These are phyloP conservation scores for Pseudorhombus dupliciocellatus DNA, from an alignment of 2,113 vertebrate genomes.

Conservation along the genomic window DNA sequence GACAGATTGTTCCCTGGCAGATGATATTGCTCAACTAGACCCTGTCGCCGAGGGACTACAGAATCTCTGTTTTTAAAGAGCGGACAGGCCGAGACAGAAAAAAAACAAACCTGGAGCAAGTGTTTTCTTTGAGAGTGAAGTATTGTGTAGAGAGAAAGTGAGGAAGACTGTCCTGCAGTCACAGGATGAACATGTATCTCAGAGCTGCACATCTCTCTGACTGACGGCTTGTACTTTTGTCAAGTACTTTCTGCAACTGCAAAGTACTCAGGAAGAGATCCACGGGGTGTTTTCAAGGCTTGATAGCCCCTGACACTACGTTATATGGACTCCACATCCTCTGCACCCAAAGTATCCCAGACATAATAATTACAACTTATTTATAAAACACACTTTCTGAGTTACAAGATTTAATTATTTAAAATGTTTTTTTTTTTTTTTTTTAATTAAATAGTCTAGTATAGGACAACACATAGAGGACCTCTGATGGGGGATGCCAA, in stretches of 20 bases:
- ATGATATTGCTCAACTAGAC: conserved; percentile 29
- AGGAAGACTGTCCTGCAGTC: conserved; percentile 1
- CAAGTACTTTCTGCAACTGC: not conserved
- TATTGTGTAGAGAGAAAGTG: not conserved
- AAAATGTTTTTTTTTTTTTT: too few relatives aligned
- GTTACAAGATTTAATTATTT: too few relatives aligned
- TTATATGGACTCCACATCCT: too few relatives aligned
- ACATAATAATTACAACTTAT: too few relatives aligned
- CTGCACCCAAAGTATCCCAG: too few relatives aligned
- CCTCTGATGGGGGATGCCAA: too few relatives aligned
- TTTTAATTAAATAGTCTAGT: too few relatives aligned
- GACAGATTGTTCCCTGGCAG: conserved; percentile 49
- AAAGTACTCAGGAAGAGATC: not conserved
- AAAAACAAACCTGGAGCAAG: not conserved
- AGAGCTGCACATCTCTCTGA: not conserved
- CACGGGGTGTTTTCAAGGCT: not conserved
- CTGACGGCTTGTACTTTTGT: not conserved
- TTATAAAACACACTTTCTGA: too few relatives aligned
- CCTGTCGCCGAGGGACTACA: conserved; percentile 12
- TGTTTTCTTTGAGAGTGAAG: not conserved
- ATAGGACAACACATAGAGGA: too few relatives aligned
- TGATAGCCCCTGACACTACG: not conserved
- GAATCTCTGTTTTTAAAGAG: conserved; percentile 4
- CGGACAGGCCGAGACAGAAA: not conserved
- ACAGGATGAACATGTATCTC: conserved; percentile 8